Conservation (phyloP, 2,797 vertebrate genomes). For the Bovichtus variegatus region DNA sequence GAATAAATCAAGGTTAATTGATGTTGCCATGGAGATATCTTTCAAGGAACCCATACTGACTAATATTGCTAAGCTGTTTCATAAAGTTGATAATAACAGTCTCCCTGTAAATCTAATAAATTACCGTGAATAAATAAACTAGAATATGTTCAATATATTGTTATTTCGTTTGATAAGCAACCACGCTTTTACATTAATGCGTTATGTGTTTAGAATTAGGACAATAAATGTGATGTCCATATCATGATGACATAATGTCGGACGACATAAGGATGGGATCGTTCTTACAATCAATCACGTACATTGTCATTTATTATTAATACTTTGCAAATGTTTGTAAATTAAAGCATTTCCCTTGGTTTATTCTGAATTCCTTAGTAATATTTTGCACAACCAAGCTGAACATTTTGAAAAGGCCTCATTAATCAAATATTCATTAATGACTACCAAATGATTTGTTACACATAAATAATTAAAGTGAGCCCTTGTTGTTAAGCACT, state of each 20-base stretch:
- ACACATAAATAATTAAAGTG: constrained; percentile 45
- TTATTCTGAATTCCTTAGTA: constrained; percentile 11
- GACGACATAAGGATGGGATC: constrained; percentile 1
- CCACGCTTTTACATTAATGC: neutral
- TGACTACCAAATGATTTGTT: constrained; percentile 49
- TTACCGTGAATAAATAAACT: neutral
- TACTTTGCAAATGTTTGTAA: neutral
- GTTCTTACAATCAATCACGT: constrained; percentile 8
- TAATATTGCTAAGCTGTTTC: neutral
- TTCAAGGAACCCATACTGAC: constrained; percentile 1
- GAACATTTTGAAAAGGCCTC: constrained; percentile 13
- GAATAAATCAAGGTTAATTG: constrained; percentile 53
- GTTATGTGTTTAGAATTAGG: neutral
- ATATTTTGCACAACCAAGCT: constrained; percentile 1
- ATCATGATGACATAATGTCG: neutral
- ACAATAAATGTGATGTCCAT: neutral
- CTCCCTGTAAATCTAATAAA: neutral
- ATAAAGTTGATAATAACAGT: neutral
- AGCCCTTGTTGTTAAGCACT: constrained; percentile 11
- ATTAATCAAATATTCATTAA: constrained; percentile 55
- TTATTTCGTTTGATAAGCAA: neutral
- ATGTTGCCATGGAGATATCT: constrained; percentile 40
- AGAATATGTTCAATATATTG: neutral
- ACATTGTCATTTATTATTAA: constrained; percentile 11
- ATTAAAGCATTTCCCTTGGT: neutral